Evolutionary conservation across 1,140 invertebrate genomes (phyloP).

Genomic region (Magallana gigas): DNA sequence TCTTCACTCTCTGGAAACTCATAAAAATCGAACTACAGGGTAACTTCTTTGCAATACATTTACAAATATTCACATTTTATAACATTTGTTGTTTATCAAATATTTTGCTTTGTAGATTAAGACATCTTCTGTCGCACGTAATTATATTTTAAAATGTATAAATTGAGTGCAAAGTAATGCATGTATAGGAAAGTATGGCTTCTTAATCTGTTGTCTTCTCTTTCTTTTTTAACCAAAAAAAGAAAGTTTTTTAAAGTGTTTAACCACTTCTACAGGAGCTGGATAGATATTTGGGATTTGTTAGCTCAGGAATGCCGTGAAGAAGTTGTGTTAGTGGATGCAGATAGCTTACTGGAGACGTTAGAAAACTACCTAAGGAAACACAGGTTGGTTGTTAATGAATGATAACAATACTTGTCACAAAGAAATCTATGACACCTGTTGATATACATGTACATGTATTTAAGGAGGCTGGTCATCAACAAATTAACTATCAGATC

Average conservation of each 20-base stretch:
- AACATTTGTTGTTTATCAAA: too few relatives aligned
- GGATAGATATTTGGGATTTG: slow-evolving; percentile 87
- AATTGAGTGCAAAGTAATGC: too few relatives aligned
- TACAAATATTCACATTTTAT: too few relatives aligned
- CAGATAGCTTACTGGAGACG: slow-evolving; percentile 88
- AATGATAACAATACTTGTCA: background rate
- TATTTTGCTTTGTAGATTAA: too few relatives aligned
- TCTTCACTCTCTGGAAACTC: slow-evolving; percentile 92
- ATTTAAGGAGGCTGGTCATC: too few relatives aligned
- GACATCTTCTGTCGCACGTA: too few relatives aligned
- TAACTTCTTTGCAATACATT: slow-evolving; percentile 55
- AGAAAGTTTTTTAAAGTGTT: background rate
- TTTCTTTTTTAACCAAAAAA: background rate
- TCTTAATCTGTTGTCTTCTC: background rate
- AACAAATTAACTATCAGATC: too few relatives aligned
- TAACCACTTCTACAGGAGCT: slow-evolving; percentile 65
- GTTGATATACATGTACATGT: too few relatives aligned
- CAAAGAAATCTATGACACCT: background rate
- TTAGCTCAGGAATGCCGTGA: slow-evolving; percentile 91
- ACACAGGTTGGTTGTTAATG: slow-evolving; percentile 83
- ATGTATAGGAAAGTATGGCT: background rate
- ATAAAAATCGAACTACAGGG: slow-evolving; percentile 84
- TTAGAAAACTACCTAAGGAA: slow-evolving; percentile 93
- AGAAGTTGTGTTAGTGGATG: slow-evolving; percentile 91
- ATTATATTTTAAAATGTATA: too few relatives aligned